Percentiles rank a stretch among this genome's conserved stretches.
Conservation (phyloP, 2,113 vertebrate genomes). For the Menura novaehollandiae region DNA sequence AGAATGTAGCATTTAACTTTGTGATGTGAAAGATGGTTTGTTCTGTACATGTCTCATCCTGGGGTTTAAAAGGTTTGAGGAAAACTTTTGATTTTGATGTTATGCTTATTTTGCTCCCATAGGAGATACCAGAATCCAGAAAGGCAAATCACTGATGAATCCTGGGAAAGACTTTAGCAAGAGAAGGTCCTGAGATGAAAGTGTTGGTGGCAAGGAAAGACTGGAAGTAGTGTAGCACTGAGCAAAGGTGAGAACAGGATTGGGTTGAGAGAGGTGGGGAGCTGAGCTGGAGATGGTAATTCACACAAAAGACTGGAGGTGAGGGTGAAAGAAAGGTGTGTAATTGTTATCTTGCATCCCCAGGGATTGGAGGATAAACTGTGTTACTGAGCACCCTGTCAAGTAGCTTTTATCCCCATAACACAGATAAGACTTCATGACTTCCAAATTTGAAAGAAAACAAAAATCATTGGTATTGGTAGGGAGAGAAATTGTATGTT, state of each 20-base stretch:
- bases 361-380: not conserved
- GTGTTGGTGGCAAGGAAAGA: fast-evolving
- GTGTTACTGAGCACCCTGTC: not conserved
- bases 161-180: not conserved
- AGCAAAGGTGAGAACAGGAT: not conserved
- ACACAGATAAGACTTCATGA: not conserved
- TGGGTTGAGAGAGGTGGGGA: not conserved
- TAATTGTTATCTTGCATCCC: not conserved
- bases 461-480: not conserved
- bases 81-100: not conserved
- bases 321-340: not conserved
- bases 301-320: not conserved
- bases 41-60: not conserved
- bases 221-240: not conserved
- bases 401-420: not conserved
- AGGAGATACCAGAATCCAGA: not conserved
- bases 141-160: not conserved
- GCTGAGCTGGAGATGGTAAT: not conserved
- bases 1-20: not conserved
- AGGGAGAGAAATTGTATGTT: not conserved
- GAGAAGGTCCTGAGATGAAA: not conserved
- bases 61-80: not conserved
- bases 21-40: not conserved
- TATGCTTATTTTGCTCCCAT: not conserved
- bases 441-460: not conserved